Percentiles rank a stretch among this genome's conserved stretches.
Evolutionary conservation across 2,888 invertebrate species (phyloP).

Genomic region (Shargacucullia verbasci): DNA sequence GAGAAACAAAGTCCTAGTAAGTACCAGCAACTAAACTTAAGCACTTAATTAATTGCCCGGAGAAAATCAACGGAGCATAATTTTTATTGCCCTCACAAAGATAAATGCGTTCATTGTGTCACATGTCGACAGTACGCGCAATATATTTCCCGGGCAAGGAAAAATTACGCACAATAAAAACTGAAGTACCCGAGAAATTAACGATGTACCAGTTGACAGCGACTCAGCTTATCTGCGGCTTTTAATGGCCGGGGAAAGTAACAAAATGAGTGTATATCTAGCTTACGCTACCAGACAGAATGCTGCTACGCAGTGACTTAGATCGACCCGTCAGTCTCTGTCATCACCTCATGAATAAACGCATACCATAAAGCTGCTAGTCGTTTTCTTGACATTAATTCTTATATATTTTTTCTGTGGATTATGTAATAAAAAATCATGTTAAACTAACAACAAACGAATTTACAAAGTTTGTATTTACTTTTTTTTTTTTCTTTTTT

Average conservation of each 20-base stretch:
- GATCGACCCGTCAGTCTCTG: too few species aligned
- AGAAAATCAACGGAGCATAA: constrained; percentile 54
- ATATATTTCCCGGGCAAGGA: constrained; percentile 69
- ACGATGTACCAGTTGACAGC: constrained; percentile 86
- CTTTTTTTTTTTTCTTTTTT: too few species aligned
- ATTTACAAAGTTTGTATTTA: too few species aligned
- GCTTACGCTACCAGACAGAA: constrained; percentile 29
- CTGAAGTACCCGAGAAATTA: constrained; percentile 81
- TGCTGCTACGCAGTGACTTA: background rate
- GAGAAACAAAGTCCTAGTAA: constrained; percentile 49
- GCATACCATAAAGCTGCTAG: too few species aligned
- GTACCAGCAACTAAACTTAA: constrained; percentile 11
- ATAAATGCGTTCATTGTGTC: constrained; percentile 77
- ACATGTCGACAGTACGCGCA: constrained; percentile 68
- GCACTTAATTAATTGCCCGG: constrained; percentile 49
- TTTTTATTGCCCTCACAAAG: constrained; percentile 63
- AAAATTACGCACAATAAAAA: constrained; percentile 84
- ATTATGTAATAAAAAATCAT: too few species aligned
- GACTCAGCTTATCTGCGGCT: constrained; percentile 78
- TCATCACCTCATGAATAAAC: background rate
- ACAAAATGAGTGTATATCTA: constrained; percentile 48
- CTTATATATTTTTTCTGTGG: too few species aligned
- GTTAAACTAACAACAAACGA: too few species aligned
- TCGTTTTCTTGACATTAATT: too few species aligned
- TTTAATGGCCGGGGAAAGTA: constrained; percentile 76